Conservation (phyloP, 2,888 invertebrate species). For the Drosophila koepferae region DNA sequence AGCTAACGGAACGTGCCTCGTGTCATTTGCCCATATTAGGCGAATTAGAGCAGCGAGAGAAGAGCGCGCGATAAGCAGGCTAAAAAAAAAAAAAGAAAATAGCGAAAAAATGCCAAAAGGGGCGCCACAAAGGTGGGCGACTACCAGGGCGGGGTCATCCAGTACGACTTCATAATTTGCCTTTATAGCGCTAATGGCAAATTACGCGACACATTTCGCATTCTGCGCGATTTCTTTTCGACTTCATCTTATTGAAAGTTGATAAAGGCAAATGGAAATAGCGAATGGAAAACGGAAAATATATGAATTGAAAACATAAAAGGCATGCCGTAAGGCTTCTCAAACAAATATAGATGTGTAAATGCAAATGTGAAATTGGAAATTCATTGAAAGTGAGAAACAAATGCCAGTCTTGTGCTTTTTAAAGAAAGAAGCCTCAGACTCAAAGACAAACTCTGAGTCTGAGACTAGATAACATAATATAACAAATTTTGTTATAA, state of each 20-base stretch:
- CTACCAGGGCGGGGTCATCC: conserved; percentile 3
- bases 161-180: conserved; percentile 66
- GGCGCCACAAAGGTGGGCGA: neutral
- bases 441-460: too few species aligned
- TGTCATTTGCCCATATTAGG: conserved; percentile 76
- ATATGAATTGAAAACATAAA: neutral
- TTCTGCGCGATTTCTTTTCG: conserved; percentile 29
- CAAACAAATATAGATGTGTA: too few species aligned
- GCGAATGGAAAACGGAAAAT: neutral
- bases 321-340: neutral
- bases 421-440: too few species aligned
- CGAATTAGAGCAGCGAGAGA: conserved; percentile 70
- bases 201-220: conserved; percentile 69
- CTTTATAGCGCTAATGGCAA: conserved; percentile 80
- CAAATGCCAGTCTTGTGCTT: too few species aligned
- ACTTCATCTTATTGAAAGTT: conserved; percentile 35
- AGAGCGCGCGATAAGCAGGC: conserved; percentile 53
- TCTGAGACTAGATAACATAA: too few species aligned
- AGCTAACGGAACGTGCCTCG: conserved; percentile 39
- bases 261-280: neutral
- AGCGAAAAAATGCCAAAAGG: neutral
- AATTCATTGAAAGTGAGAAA: too few species aligned
- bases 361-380: neutral
- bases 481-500: too few species aligned
- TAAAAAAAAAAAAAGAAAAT: conserved; percentile 12